These are phyloP conservation scores for Cydia pomonella DNA, from an alignment of 1,140 invertebrate genomes.

Conservation along the genomic window DNA sequence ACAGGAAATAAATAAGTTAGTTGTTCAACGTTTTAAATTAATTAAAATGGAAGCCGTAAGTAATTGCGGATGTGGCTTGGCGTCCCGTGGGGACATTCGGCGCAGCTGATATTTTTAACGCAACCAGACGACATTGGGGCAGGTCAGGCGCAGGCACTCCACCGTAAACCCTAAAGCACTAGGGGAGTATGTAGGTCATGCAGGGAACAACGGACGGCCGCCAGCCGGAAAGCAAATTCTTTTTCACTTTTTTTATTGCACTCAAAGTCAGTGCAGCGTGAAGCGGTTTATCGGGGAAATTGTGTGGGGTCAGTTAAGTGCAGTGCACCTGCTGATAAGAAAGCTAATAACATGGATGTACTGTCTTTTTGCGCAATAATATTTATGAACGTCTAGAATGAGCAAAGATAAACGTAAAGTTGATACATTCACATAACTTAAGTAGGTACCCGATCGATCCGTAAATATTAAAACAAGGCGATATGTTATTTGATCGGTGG, in stretches of 20 bases:
- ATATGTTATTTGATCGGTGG: constrained; percentile 38
- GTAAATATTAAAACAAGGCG: constrained; percentile 13
- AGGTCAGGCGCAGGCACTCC: constrained; percentile 74
- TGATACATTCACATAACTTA: not conserved
- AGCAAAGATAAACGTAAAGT: not conserved
- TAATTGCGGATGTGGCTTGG: constrained; percentile 57
- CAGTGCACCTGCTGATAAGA: constrained; percentile 27
- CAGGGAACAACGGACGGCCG: constrained; percentile 56
- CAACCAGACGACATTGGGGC: constrained; percentile 63
- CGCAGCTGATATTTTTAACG: constrained; percentile 67
- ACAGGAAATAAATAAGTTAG: not conserved
- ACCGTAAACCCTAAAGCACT: constrained; percentile 72
- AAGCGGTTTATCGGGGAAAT: constrained; percentile 58
- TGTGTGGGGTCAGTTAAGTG: constrained; percentile 26
- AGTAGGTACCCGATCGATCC: not conserved
- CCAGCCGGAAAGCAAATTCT: constrained; percentile 59
- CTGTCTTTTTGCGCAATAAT: constrained; percentile 25
- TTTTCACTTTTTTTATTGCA: constrained; percentile 45
- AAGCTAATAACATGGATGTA: not conserved
- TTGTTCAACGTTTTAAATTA: not conserved
- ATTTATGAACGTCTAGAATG: not conserved
- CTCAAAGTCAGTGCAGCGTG: constrained; percentile 48
- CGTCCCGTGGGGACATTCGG: constrained; percentile 47
- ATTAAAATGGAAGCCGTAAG: constrained; percentile 35
- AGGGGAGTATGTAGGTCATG: constrained; percentile 75